These are phyloP conservation scores for Aethina tumida DNA, from an alignment of 1,140 invertebrate species.

Conservation along the genomic window DNA sequence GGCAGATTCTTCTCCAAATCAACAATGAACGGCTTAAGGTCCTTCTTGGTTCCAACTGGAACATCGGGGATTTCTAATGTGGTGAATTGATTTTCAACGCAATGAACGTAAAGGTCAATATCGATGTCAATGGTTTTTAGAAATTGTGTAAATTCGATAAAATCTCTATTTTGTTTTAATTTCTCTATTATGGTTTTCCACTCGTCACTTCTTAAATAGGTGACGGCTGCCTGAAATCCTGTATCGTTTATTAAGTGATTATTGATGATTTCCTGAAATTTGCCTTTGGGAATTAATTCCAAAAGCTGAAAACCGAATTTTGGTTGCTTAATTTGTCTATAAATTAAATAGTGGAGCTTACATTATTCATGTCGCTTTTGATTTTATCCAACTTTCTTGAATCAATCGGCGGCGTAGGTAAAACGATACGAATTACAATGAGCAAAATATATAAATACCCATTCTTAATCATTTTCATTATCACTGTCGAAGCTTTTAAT, in stretches of 20 bases:
- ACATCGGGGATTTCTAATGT: slow-evolving; percentile 5
- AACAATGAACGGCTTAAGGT: slow-evolving; percentile 12
- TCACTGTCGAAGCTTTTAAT: too few relatives aligned
- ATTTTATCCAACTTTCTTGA: too few relatives aligned
- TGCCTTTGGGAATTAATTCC: slow-evolving; percentile 14
- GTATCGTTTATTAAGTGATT: slow-evolving; percentile 21
- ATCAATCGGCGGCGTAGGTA: too few relatives aligned
- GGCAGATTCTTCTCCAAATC: slow-evolving; percentile 19
- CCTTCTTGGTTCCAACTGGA: slow-evolving; percentile 8
- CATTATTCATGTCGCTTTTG: too few relatives aligned
- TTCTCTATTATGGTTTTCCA: slow-evolving; percentile 14
- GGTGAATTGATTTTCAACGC: slow-evolving; percentile 3
- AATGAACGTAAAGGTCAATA: slow-evolving; percentile 11
- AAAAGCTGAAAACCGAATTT: too few relatives aligned
- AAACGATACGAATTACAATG: too few relatives aligned
- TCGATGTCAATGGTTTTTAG: slow-evolving; percentile 14
- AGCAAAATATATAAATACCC: too few relatives aligned
- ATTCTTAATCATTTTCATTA: too few relatives aligned
- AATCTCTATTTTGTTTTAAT: slow-evolving; percentile 15
- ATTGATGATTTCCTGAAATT: slow-evolving; percentile 15
- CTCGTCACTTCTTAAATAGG: slow-evolving; percentile 21
- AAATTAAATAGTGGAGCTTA: too few relatives aligned
- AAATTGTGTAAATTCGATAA: slow-evolving; percentile 13
- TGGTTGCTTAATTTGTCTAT: too few relatives aligned
- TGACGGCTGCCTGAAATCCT: slow-evolving; percentile 23